Conservation (phyloP, 2,797 vertebrate genomes). For the Pipistrellus pipistrellus region DNA sequence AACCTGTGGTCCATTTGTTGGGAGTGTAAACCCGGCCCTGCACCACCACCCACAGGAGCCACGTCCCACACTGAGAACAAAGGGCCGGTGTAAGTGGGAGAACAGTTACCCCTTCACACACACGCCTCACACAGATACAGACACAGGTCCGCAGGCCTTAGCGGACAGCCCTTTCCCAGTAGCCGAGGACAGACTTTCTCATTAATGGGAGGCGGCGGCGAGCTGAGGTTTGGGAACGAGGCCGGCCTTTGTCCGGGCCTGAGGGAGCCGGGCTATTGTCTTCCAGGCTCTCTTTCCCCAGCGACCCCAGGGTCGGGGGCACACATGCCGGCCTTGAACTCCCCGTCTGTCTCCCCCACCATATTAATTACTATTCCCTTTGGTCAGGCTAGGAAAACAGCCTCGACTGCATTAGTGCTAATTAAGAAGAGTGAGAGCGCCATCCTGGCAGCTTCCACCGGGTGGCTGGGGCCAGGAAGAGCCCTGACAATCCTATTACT, state of each 20-base stretch:
- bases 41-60: background rate
- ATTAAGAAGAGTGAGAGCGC: slow-evolving; percentile 88
- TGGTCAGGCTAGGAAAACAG: slow-evolving; percentile 87
- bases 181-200: slow-evolving; percentile 16
- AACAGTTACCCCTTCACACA: background rate
- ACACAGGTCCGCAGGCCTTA: background rate
- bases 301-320: slow-evolving; percentile 85
- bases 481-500: slow-evolving; percentile 83
- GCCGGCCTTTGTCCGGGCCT: slow-evolving; percentile 57
- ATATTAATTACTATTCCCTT: slow-evolving; percentile 89
- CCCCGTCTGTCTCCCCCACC: slow-evolving; percentile 87
- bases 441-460: slow-evolving; percentile 81
- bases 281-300: slow-evolving; percentile 73
- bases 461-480: slow-evolving; percentile 76
- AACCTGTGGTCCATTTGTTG: background rate
- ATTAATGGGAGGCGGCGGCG: slow-evolving; percentile 56
- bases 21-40: fast-evolving
- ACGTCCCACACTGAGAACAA: fast-evolving
- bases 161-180: background rate
- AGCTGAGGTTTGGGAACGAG: slow-evolving; percentile 45
- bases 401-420: slow-evolving; percentile 88
- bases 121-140: background rate
- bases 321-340: slow-evolving; percentile 87
- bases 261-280: slow-evolving; percentile 76
- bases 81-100: background rate